Percentiles rank a stretch among this genome's conserved stretches.
Evolutionary conservation across 2,888 invertebrate genomes (phyloP).

Genomic region (Alcis repandata): DNA sequence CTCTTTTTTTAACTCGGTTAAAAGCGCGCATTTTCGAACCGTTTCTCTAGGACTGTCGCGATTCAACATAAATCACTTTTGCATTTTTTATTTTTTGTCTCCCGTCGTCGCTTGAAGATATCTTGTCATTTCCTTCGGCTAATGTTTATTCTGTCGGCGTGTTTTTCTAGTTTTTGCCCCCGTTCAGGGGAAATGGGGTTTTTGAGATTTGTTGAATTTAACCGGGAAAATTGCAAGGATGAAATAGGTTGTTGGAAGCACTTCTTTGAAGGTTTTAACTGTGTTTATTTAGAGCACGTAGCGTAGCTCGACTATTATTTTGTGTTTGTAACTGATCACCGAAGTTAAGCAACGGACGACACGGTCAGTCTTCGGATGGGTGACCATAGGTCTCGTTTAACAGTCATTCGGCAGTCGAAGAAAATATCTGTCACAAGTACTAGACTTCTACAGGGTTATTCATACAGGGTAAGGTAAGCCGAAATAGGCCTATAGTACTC

Average conservation of each 20-base stretch:
- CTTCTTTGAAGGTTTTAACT: no score
- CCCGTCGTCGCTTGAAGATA: conserved; percentile 11
- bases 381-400: no score
- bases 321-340: no score
- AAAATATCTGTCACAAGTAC: no score
- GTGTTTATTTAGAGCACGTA: no score
- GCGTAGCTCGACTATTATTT: no score
- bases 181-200: conserved; percentile 3
- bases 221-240: background rate
- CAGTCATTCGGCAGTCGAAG: no score
- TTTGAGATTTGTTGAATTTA: background rate
- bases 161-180: conserved; percentile 10
- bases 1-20: background rate
- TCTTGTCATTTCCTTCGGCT: conserved; percentile 27
- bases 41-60: conserved; percentile 1
- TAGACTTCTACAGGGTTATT: no score
- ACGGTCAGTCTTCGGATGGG: no score
- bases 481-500: no score
- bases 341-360: no score
- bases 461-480: no score
- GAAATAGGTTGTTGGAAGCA: conserved; percentile 2
- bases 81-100: conserved; percentile 23
- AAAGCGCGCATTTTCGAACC: background rate
- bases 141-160: conserved; percentile 19
- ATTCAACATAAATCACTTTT: conserved; percentile 17